Evolutionary conservation across 2,113 vertebrate genomes (phyloP), one percentile per base, ranked within the genome.

Genomic region (Ophiodon elongatus): DNA sequence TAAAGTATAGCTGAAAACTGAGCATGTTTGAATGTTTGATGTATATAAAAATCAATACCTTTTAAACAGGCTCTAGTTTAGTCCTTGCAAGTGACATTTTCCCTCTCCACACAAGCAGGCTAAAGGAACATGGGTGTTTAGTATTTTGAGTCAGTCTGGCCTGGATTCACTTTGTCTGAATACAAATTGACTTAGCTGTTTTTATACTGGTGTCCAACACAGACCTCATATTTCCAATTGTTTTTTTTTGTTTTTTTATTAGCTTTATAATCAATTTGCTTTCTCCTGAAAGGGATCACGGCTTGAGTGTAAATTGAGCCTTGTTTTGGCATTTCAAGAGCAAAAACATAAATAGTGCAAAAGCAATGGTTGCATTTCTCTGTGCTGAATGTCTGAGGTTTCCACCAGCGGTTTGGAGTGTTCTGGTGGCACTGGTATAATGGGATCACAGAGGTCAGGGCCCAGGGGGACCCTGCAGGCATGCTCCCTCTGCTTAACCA

Each of bases 381-480:
- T 27, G 25, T 37, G 13, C 25, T 29, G 56, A 33, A 73, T 76
- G 29, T 68, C 29, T 47, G 56, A 75, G 57, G 69, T 77, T 72
- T n/a, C n/a, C n/a, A n/a, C n/a, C n/a, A n/a, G n/a, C n/a, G n/a
- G n/a, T n/a, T n/a, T 57, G 65, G 21, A 79, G 15, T 47, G 76
- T 74, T 63, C 66, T 65, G 29, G 69, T 80, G 69, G 29, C 65
- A 35, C 56, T 76, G 62, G 66, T 88, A 80, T 88, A 87, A 88
- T 91, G 80, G 89, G 82, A 91, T 87, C 90, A 85, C 47, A 73
- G 76, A 82, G 77, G 74, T 84, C 60, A 1, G 15, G 68, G 60
- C 82, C 80, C 85, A 35, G 29, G 84, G 83, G 87, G 60, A 66
- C 41, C 76, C 41, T 50, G 73, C 62, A 82, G 80, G 57, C 89